Evolutionary conservation across 1,140 invertebrate species (phyloP).

Genomic region (Hesperophylax magnus): DNA sequence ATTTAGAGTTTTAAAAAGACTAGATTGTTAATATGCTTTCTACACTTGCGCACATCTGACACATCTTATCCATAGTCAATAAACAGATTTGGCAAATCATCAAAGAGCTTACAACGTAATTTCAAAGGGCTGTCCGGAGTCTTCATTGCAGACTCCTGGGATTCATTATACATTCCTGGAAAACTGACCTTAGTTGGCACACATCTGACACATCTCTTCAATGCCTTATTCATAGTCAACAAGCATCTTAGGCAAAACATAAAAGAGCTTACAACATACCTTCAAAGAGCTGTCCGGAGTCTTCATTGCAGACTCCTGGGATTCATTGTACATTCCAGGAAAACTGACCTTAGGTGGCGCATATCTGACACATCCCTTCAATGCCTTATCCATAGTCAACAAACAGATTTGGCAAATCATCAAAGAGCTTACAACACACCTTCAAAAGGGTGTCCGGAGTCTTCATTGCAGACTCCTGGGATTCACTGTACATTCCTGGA

Average conservation of each 20-base stretch:
- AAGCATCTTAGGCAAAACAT: neutral
- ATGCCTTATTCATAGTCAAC: too few relatives aligned
- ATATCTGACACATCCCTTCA: too few relatives aligned
- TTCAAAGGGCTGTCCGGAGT: constrained; percentile 77
- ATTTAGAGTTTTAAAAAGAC: too few relatives aligned
- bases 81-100: neutral
- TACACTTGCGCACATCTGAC: too few relatives aligned
- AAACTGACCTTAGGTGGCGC: too few relatives aligned
- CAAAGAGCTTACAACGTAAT: constrained; percentile 57
- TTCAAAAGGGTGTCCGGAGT: constrained; percentile 77
- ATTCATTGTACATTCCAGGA: constrained; percentile 77
- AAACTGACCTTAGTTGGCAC: too few relatives aligned
- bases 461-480: constrained; percentile 75
- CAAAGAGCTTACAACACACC: constrained; percentile 34
- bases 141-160: constrained; percentile 75
- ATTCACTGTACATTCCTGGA: constrained; percentile 77
- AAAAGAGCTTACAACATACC: constrained; percentile 34
- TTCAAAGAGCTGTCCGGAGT: constrained; percentile 77
- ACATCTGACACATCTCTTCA: too few relatives aligned
- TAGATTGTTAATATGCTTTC: too few relatives aligned
- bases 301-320: constrained; percentile 75
- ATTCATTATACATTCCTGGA: constrained; percentile 77
- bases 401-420: neutral
- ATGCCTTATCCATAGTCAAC: too few relatives aligned
- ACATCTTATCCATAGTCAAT: too few relatives aligned